phyloP scores from a whole-genome alignment of 1,140 invertebrate genomes.

The Hirudo medicinalis region DNA sequence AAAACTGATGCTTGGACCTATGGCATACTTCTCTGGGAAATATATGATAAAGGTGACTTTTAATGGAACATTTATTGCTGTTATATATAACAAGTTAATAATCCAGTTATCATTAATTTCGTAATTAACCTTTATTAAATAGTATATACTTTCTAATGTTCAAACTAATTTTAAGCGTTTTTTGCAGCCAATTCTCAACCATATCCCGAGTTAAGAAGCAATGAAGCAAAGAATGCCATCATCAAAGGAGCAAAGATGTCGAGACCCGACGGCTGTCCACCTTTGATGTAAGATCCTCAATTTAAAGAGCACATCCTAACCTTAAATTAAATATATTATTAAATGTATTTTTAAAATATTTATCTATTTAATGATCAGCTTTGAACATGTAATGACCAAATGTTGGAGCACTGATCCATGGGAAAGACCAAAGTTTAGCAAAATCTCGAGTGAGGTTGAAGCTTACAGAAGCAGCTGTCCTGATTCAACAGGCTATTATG shows the following conservation, averaged over 20 bases:
- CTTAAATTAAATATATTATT: background rate
- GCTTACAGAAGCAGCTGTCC: too few relatives aligned
- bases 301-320: background rate
- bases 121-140: background rate
- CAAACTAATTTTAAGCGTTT: background rate
- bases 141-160: background rate
- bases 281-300: background rate
- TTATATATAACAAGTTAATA: background rate
- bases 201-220: conserved; percentile 9
- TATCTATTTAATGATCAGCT: background rate
- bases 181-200: background rate
- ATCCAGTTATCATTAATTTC: background rate
- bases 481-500: too few relatives aligned
- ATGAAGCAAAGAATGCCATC: conserved; percentile 15
- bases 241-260: conserved; percentile 6
- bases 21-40: conserved; percentile 16
- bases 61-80: background rate
- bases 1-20: conserved; percentile 16
- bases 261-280: conserved; percentile 13
- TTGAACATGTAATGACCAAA: background rate
- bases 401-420: conserved; percentile 8
- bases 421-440: background rate
- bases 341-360: too few relatives aligned
- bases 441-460: background rate
- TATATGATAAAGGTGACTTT: conserved; percentile 9